Evolutionary conservation across 2,113 vertebrate genomes (phyloP), one percentile per base, ranked within the genome.

Genomic region (Erpornis zantholeuca): DNA sequence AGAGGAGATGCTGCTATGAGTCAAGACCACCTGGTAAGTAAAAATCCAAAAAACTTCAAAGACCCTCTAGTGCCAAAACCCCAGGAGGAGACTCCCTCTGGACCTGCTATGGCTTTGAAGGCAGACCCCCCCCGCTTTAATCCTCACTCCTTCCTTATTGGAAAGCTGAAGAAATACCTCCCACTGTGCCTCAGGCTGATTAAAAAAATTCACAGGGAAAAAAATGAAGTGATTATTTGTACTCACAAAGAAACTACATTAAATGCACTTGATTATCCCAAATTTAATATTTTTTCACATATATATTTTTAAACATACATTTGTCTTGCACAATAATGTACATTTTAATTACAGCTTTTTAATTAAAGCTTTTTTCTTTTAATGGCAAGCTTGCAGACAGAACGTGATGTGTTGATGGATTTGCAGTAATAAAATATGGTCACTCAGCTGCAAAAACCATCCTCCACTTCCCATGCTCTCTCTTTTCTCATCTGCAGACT

Each of bases 41-140:
- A 97, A 97, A 98, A 98, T 95, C 94, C 93, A 96, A 96, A 98
- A 97, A 97, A 97, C 97, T 98, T 98, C 98, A 98, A 98, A 98
- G 97, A 90, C 80, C 54, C 81, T 97, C 90, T 96, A 77, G 47
- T 60, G 92, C 97, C 94, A 93, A 97, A 97, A 96, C 82, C 94
- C 90, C 94, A 95, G 96, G 95, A 97, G 95, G 84, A 96, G 90
- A 83, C 78, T 98, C 94, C 96, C 94, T 86, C 93, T 81, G 96
- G 97, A 97, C 92, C 53, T 82, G 94, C 86, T 59, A 63, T 27
- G 38, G 86, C 98, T 98, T 98, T 98, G 97, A 98, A 98, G 96
- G 84, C 86, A 98, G 82, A 81, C 40, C 63, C 44, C 44, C 24
- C 19, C 27, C n/a, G 49, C 71, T 84, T 96, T 96, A 94, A 92